Base-by-base conservation (phyloP, 30 jellyfish, hydroid and myxozoan species). In the Chironex yamaguchii region DNA sequence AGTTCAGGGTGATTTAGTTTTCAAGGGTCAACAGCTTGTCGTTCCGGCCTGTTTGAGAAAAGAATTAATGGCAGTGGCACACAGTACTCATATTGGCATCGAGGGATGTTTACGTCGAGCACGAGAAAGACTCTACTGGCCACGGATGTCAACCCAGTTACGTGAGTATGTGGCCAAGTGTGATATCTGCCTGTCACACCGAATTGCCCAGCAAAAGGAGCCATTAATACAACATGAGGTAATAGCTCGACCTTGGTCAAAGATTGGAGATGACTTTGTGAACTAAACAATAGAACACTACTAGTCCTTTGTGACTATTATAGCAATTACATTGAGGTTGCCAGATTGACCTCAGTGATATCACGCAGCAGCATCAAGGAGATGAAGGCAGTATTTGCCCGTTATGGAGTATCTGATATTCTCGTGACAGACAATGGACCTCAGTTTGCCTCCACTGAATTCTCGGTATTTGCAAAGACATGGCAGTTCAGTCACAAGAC, bases 21-120 rank as follows among this genome's bases (percentile, higher is more conserved):
- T 22, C 79, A 66, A 66, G 63, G 79, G 79, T 22, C 65, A 66
- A 30, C 58, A 66, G 79, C 65, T 66, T 66, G 79, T 66, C 64
- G 71, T 54, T n/a, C 71, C 71, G 25, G 71, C 71, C 25, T 54
- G 71, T 32, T 54, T 54, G 71, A 54, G 71, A 54, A 54, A 54
- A 54, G 71, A 54, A 32, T 54, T 54, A 54, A 54, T 54, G 71
- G 71, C 71, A 54, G 71, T 54, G 71, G 71, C 71, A 54, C 71
- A 54, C 71, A 54, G 71, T 54, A 54, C 71, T 54, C 71, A 54
- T 31, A 54, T 54, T 31, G 23, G 71, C 25, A 54, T 54, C 25
- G 71, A 54, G 25, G 71, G 71, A 54, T 54, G 71, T 54, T 54
- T 54, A 31, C 71, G 71, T 54, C 71, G 71, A 54, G 71, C 71